Evolutionary conservation across 2,888 invertebrate species (phyloP), one percentile per base, ranked within the genome.

Genomic region (Cotesia congregata): DNA sequence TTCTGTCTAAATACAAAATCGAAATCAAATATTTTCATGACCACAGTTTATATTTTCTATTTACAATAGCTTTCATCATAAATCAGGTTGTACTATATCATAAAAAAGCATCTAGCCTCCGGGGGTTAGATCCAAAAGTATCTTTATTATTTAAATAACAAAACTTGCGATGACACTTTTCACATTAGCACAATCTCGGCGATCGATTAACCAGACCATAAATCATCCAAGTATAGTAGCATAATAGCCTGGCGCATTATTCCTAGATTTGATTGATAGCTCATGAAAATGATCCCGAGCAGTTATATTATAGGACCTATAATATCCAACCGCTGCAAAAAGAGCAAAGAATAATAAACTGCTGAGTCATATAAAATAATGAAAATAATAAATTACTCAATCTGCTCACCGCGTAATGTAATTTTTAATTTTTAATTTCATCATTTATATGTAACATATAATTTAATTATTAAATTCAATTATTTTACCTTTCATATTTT

Each of bases 251-350:
- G 41, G 15, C 6, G 62, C 60, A 77, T 73, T 73, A 73, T 74
- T 70, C 65, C 64, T 73, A 68, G 40, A 40, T 77, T 74, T 77
- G 77, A 77, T 77, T 77, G 77, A 77, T 77, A 77, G 68, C 73
- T 41, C 62, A 15, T 30, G 17, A 15, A 72, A 76, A 76, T 60
- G 41, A 65, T 64, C 41, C 69, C 5, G 64, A 50, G 39, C n/a
- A 50, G 50, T 50, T 50, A 50, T 50, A 50, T 3, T 50, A 50
- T 30, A 30, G 30, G 30, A 30, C 30, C 30, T 30, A 30, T 30
- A 30, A 30, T 50, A 50, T 50, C 50, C 12, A 50, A 50, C 50
- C 50, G 50, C 30, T 50, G 12, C 7, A 50, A 12, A 12, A 50
- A 50, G 12, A 50, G 12, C 12, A 50, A 50, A 50, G 50, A 12